Percentiles rank a stretch among this genome's conserved stretches.
phyloP scores from a whole-genome alignment of 2,113 vertebrate genomes.

The Ochotona curzoniae region DNA sequence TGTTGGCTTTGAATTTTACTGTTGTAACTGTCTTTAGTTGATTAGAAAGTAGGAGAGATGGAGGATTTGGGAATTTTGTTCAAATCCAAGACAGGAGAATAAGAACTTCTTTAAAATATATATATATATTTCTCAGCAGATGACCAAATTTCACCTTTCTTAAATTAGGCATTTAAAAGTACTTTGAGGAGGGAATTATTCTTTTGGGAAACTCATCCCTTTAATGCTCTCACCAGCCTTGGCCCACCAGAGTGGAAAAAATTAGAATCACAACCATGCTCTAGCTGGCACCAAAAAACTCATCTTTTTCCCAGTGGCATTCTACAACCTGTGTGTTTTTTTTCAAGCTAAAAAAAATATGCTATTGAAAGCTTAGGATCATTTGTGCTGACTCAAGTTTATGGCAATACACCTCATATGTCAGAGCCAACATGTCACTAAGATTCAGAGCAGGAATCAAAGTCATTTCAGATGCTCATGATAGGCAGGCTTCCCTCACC shows the following conservation, averaged over 20 bases:
- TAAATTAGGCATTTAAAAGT: neutral
- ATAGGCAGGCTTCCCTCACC: neutral
- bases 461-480: neutral
- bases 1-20: neutral
- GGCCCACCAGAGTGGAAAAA: neutral
- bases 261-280: neutral
- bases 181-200: slow-evolving; percentile 25
- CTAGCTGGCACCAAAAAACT: neutral
- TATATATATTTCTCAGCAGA: neutral
- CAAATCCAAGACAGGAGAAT: neutral
- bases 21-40: neutral
- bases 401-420: neutral
- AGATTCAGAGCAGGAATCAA: neutral
- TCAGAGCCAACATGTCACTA: neutral
- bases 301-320: neutral
- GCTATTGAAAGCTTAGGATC: neutral
- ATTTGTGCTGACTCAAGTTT: neutral
- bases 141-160: neutral
- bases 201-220: neutral
- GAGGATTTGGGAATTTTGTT: neutral
- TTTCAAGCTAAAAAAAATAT: slow-evolving; percentile 2
- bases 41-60: neutral
- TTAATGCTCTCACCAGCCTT: neutral
- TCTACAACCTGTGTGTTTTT: neutral
- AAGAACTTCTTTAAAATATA: neutral